A percentile compares a stretch with the other conserved stretches of the same genome.
These are phyloP conservation scores for Thaumatotibia leucotreta DNA, from an alignment of 1,140 invertebrate genomes.

Conservation along the genomic window DNA sequence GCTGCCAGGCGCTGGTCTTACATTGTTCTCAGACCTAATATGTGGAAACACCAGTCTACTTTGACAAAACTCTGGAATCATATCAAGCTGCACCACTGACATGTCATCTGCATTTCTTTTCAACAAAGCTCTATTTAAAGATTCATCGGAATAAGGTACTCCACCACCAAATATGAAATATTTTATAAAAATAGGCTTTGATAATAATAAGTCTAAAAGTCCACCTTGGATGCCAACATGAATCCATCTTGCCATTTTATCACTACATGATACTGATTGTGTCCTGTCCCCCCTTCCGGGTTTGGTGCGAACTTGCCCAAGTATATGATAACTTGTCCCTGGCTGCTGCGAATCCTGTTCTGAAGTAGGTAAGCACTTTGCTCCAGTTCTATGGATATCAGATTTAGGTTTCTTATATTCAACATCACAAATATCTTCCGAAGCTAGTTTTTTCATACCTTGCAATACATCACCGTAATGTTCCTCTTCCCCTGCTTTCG, in stretches of 20 bases:
- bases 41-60: slow-evolving; percentile 40
- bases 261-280: slow-evolving; percentile 93
- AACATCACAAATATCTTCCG: slow-evolving; percentile 28
- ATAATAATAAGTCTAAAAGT: slow-evolving; percentile 83
- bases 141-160: slow-evolving; percentile 79
- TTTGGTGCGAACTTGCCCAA: slow-evolving; percentile 90
- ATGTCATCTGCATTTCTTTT: slow-evolving; percentile 28
- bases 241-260: slow-evolving; percentile 94
- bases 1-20: slow-evolving; percentile 39
- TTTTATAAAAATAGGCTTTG: slow-evolving; percentile 82
- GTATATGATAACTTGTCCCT: slow-evolving; percentile 82
- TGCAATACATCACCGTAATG: slow-evolving; percentile 44
- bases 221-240: slow-evolving; percentile 89
- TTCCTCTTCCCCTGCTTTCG: slow-evolving; percentile 68
- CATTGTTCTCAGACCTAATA: slow-evolving; percentile 34
- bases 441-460: slow-evolving; percentile 31
- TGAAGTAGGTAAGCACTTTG: slow-evolving; percentile 84
- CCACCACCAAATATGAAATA: slow-evolving; percentile 84
- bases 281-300: slow-evolving; percentile 95
- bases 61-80: slow-evolving; percentile 46
- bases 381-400: slow-evolving; percentile 91
- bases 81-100: slow-evolving; percentile 42
- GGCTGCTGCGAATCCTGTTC: slow-evolving; percentile 75
- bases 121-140: slow-evolving; percentile 82
- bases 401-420: slow-evolving; percentile 50